Evolutionary conservation across 92 coral and sea anemone species (phyloP).

Genomic region (Phenganax marumi): DNA sequence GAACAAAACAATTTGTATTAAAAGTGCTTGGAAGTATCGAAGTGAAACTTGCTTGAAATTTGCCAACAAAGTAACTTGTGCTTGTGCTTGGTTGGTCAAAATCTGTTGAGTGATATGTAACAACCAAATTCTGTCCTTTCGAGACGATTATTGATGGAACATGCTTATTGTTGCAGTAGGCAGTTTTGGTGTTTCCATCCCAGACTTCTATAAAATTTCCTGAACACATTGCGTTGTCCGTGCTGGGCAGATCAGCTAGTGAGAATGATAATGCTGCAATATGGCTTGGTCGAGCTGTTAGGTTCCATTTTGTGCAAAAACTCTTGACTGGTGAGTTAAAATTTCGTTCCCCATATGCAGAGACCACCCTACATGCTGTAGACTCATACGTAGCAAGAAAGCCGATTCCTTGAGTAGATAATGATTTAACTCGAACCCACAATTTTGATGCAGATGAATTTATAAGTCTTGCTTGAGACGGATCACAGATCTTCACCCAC

Average conservation of each 20-base stretch:
- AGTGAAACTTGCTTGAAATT: slow-evolving; percentile 17
- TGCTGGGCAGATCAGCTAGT: not conserved
- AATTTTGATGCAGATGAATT: not conserved
- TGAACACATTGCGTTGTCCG: not conserved
- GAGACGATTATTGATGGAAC: not conserved
- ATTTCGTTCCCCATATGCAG: not conserved
- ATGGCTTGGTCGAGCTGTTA: slow-evolving; percentile 4
- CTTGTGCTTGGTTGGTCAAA: not conserved
- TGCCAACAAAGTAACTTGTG: not conserved
- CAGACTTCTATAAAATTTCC: slow-evolving; percentile 37
- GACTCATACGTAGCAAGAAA: slow-evolving; percentile 3
- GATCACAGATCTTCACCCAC: slow-evolving; percentile 6
- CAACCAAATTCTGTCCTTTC: slow-evolving; percentile 13
- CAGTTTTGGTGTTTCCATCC: slow-evolving; percentile 17
- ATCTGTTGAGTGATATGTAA: slow-evolving; percentile 11
- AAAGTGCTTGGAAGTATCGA: slow-evolving; percentile 31
- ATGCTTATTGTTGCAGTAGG: not conserved
- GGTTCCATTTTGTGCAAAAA: slow-evolving; percentile 10
- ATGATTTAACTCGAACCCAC: slow-evolving; percentile 18
- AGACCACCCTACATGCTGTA: not conserved
- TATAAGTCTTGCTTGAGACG: not conserved
- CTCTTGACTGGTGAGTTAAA: not conserved
- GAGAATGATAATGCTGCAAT: slow-evolving; percentile 28
- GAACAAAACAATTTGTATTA: slow-evolving; percentile 31
- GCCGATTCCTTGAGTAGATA: not conserved